phyloP scores from a whole-genome alignment of 1,140 invertebrate genomes.

The Melipona quadrifasciata region DNA sequence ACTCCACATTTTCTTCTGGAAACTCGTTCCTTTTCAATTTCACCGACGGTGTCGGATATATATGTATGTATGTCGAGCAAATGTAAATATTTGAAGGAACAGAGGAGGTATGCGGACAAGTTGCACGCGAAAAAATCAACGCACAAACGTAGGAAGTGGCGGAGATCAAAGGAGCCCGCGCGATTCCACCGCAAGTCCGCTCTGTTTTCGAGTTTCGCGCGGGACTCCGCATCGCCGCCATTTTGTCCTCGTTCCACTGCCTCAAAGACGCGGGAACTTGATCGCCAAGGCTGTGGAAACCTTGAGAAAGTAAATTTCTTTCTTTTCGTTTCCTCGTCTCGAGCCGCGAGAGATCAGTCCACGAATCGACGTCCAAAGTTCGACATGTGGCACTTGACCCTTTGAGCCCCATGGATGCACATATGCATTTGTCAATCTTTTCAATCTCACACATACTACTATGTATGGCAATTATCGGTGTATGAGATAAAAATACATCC shows the following conservation, averaged over 20 bases:
- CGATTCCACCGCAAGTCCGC: background rate
- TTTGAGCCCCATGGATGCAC: too few relatives aligned
- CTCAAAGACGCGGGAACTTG: background rate
- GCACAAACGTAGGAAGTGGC: background rate
- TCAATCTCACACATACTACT: too few relatives aligned
- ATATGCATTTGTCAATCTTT: too few relatives aligned
- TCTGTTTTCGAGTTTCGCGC: background rate
- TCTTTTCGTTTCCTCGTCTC: background rate
- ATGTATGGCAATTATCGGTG: too few relatives aligned
- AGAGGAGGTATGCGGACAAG: background rate
- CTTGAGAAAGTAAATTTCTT: too few relatives aligned
- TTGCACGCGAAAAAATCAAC: background rate
- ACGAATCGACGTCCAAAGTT: too few relatives aligned
- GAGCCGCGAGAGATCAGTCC: background rate
- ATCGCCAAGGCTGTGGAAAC: background rate
- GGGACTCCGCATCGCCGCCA: background rate
- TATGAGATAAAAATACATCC: too few relatives aligned
- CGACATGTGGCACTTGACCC: background rate
- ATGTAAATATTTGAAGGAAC: background rate
- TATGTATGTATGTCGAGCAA: too few relatives aligned
- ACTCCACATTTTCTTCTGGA: background rate
- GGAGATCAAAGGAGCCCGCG: background rate
- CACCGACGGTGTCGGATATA: background rate
- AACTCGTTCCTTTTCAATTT: too few relatives aligned
- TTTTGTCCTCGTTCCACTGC: background rate